phyloP scores from a whole-genome alignment of 2,888 invertebrate genomes.

The Crocallis elinguaria region DNA sequence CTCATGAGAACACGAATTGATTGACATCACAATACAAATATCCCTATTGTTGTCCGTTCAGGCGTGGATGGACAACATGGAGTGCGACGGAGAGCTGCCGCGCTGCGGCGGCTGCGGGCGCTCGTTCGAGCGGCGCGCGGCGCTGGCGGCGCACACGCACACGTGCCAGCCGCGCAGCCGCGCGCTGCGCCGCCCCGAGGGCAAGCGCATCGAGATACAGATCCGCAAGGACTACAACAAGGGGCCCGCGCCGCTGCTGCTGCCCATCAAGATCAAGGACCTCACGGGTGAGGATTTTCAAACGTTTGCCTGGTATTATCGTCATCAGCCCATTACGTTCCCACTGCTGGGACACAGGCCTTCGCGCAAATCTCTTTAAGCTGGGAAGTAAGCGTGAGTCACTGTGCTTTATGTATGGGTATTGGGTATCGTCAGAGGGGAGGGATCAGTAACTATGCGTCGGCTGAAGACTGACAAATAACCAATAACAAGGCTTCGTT shows the following conservation, averaged over 20 bases:
- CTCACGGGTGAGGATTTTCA: conserved; percentile 1
- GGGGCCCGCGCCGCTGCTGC: conserved; percentile 37
- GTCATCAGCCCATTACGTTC: too few species aligned
- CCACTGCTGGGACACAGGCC: too few species aligned
- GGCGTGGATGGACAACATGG: conserved; percentile 87
- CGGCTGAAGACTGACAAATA: too few species aligned
- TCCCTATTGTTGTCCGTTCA: neutral
- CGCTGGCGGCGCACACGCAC: conserved; percentile 88
- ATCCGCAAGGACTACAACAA: conserved; percentile 78
- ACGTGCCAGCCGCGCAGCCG: conserved; percentile 85
- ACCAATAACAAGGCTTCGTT: too few species aligned
- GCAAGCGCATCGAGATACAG: conserved; percentile 73
- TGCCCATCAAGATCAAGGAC: neutral
- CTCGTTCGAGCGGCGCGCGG: conserved; percentile 89
- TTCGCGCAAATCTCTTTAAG: too few species aligned
- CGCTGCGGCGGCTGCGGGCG: conserved; percentile 89
- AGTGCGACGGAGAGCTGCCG: conserved; percentile 85
- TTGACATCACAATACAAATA: too few species aligned
- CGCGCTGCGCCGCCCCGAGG: conserved; percentile 52
- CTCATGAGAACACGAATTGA: too few species aligned
- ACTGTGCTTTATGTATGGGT: too few species aligned
- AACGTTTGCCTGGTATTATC: too few species aligned
- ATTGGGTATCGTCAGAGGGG: too few species aligned
- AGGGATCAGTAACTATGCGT: too few species aligned
- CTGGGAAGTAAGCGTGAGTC: too few species aligned